These are phyloP conservation scores for Xyliphius kryptos DNA, from an alignment of 2,113 vertebrate species.

Conservation along the genomic window DNA sequence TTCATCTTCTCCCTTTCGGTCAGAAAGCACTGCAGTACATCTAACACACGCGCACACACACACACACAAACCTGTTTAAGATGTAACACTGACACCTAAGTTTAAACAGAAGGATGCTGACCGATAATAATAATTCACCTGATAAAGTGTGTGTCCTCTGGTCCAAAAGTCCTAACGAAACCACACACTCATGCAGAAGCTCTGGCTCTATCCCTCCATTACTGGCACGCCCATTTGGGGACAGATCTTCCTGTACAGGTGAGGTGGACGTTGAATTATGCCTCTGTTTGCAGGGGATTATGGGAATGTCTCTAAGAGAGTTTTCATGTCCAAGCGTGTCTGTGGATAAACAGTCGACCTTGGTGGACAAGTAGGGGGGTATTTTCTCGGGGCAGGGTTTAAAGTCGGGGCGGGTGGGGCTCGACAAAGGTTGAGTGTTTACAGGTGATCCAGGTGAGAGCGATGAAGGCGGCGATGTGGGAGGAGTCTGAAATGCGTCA, in stretches of 20 bases:
- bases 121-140: slow-evolving; percentile 52
- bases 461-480: slow-evolving; percentile 52
- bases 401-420: slow-evolving; percentile 16
- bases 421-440: slow-evolving; percentile 16
- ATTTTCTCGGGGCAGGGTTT: slow-evolving; percentile 27
- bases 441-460: slow-evolving; percentile 15
- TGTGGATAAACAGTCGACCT: slow-evolving; percentile 3
- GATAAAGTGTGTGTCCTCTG: slow-evolving; percentile 40
- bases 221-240: not conserved
- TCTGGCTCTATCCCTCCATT: slow-evolving; percentile 39
- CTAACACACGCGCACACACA: too few species aligned
- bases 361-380: slow-evolving; percentile 2
- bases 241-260: slow-evolving; percentile 11
- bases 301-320: slow-evolving; percentile 4
- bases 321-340: slow-evolving; percentile 31
- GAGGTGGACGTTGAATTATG: slow-evolving; percentile 2
- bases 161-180: slow-evolving; percentile 44
- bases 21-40: slow-evolving; percentile 56
- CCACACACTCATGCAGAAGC: slow-evolving; percentile 55
- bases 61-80: too few species aligned
- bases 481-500: slow-evolving; percentile 46
- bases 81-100: too few species aligned
- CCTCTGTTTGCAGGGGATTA: not conserved
- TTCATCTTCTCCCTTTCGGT: slow-evolving; percentile 42
- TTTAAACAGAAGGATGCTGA: too few species aligned